Conservation (phyloP, 2,113 vertebrate species). For the Melanotaenia duboulayi region DNA sequence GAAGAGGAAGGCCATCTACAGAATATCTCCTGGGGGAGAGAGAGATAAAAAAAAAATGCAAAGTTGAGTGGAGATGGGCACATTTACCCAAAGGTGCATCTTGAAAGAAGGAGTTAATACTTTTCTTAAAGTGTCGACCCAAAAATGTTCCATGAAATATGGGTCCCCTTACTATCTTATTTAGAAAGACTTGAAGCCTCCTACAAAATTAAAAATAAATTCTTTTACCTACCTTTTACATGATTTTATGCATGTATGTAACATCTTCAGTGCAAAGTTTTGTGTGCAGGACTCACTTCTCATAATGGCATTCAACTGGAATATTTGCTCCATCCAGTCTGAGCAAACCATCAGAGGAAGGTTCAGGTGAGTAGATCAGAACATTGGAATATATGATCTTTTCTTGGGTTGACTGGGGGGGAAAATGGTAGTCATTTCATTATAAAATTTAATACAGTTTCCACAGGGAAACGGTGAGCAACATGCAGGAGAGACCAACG, state of each 20-base stretch:
- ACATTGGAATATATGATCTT: conserved; percentile 74
- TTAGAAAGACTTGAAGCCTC: not conserved
- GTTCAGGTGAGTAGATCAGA: conserved; percentile 70
- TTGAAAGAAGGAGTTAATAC: too few relatives aligned
- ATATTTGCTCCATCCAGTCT: conserved; percentile 58
- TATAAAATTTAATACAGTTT: too few relatives aligned
- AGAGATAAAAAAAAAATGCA: too few relatives aligned
- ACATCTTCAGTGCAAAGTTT: too few relatives aligned
- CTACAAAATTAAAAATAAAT: not conserved
- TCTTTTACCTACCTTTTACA: not conserved
- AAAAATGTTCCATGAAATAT: too few relatives aligned
- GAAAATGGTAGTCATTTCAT: not conserved
- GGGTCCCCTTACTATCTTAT: too few relatives aligned
- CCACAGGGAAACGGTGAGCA: not conserved
- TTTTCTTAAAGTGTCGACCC: too few relatives aligned
- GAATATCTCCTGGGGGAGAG: conserved; percentile 56
- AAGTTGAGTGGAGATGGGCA: too few relatives aligned
- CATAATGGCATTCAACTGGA: conserved; percentile 79
- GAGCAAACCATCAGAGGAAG: conserved; percentile 60
- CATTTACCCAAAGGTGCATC: too few relatives aligned
- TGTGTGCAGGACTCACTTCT: conserved; percentile 63
- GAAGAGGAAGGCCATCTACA: conserved; percentile 58
- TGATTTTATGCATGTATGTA: too few relatives aligned
- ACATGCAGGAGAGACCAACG: not conserved
- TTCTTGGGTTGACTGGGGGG: conserved; percentile 67